Base-by-base conservation (phyloP, 1,140 invertebrate species). In the Akabosia matsudoensis region DNA sequence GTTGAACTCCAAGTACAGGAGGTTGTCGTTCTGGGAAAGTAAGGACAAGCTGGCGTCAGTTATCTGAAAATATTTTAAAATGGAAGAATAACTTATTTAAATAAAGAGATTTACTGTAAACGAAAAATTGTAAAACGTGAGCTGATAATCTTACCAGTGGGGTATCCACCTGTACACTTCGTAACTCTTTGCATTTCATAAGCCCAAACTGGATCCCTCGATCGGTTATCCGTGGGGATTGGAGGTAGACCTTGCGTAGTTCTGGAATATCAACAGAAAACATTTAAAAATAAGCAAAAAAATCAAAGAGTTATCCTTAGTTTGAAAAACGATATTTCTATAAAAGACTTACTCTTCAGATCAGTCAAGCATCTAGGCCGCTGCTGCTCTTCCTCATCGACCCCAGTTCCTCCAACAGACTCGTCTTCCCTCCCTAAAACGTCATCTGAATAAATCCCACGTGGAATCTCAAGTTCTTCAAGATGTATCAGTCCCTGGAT, bases 21-120 rank as follows among this genome's bases (percentile, higher is more conserved):
- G 24, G 70, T 75, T 26, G 26, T 33, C 37, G 7, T 70, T 70
- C 14, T 70, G 24, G 16, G 37, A 33, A 0, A 75, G 28, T 22
- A 26, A 24, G n/a, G 24, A 4, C 28, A 75, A 24, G 52, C 61
- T 45, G 2, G 37, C 34, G 18, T 75, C 64, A 16, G 74, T 51
- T 18, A 75, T 75, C 74, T 75, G 24, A 1, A 74, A 64, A 16
- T 30, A n/a, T 7, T 7, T 14, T 24, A 28, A 31, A 67, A 67
- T 30, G 30, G 31, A 67, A n/a, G n/a, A n/a, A n/a, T n/a, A n/a
- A n/a, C n/a, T n/a, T n/a, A n/a, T n/a, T n/a, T n/a, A n/a, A n/a
- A n/a, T n/a, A n/a, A n/a, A n/a, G n/a, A n/a, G n/a, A n/a, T n/a
- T n/a, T n/a, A n/a, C n/a, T n/a, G n/a, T n/a, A n/a, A n/a, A n/a